Conservation (phyloP, 1,140 invertebrate genomes). For the Saxidomus purpurata region DNA sequence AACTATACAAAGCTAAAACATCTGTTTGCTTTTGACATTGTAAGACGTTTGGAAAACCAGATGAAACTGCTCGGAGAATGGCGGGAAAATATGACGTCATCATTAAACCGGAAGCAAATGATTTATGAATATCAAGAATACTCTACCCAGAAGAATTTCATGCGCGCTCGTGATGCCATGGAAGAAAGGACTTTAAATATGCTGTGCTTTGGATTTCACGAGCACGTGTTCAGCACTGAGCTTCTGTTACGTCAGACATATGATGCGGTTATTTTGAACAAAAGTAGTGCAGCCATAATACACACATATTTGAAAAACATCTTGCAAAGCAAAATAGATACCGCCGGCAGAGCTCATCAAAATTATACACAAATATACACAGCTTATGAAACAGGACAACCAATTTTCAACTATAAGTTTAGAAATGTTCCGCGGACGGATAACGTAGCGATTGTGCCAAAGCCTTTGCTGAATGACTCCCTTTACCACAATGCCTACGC, state of each 20-base stretch:
- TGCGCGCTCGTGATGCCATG: slow-evolving; percentile 67
- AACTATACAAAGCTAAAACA: neutral
- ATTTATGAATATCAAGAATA: slow-evolving; percentile 65
- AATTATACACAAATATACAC: slow-evolving; percentile 37
- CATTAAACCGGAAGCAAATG: slow-evolving; percentile 4
- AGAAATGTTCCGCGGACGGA: slow-evolving; percentile 57
- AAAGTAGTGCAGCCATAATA: neutral
- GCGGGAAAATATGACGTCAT: slow-evolving; percentile 9
- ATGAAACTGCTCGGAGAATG: neutral
- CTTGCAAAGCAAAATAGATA: slow-evolving; percentile 21
- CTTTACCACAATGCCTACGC: neutral
- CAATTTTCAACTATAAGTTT: slow-evolving; percentile 67
- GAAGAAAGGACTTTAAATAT: slow-evolving; percentile 65
- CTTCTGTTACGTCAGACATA: slow-evolving; percentile 1
- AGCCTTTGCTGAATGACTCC: slow-evolving; percentile 67
- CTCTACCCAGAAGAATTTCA: slow-evolving; percentile 66
- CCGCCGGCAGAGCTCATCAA: neutral
- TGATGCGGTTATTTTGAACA: neutral
- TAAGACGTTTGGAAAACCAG: neutral
- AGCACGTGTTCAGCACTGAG: slow-evolving; percentile 42
- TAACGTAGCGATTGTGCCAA: slow-evolving; percentile 75
- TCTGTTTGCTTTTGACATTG: neutral
- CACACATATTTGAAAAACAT: slow-evolving; percentile 6
- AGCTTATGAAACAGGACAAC: slow-evolving; percentile 43
- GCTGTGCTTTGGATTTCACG: slow-evolving; percentile 44